Evolutionary conservation across 2,113 vertebrate genomes (phyloP), one percentile per base, ranked within the genome.

Genomic region (Scopus umbretta): DNA sequence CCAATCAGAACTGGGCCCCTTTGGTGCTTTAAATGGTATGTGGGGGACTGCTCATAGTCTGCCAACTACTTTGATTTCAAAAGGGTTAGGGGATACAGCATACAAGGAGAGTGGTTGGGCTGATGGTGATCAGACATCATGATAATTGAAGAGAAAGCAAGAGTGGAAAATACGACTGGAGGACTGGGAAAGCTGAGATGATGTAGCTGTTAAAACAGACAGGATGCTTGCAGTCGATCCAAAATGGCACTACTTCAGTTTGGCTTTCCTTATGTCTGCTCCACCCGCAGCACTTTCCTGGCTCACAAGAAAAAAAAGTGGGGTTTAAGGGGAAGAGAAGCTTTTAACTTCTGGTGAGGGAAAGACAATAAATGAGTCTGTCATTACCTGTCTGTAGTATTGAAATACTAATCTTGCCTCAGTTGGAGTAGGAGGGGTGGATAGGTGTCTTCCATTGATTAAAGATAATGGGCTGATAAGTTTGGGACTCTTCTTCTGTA

Each of bases 401-500:
- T 82, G 68, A 76, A 75, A 68, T 20, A 34, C 7, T 61, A 34
- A 38, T 50, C 22, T 72, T 82, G 40, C 38, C 79, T 27, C 40
- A 27, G 11, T 34, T 66, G 32, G 13, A 70, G 36, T 34, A 29
- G 26, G 34, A 89, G 22, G 10, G 15, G 13, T 47, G n/a, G 29
- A n/a, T 21, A 30, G n/a, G 13, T 63, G 13, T 6, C 56, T 16
- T 45, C 47, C 16, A 55, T 0, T 88, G 47, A 19, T 80, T 82
- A 73, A 85, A 84, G 52, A 43, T 20, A 67, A 43, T 6, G 30
- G 36, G 15, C 90, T 95, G 11, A 88, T 71, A 65, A 17, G 32
- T 72, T 72, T 92, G 52, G 30, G 81, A 8, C 14, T 91, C 18
- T 91, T 80, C 65, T 97, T 97, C 58, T 96, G n/a, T 94, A 14